Evolutionary conservation across 2,113 vertebrate species (phyloP), one percentile per base, ranked within the genome.

Genomic region (Ginglymostoma cirratum): DNA sequence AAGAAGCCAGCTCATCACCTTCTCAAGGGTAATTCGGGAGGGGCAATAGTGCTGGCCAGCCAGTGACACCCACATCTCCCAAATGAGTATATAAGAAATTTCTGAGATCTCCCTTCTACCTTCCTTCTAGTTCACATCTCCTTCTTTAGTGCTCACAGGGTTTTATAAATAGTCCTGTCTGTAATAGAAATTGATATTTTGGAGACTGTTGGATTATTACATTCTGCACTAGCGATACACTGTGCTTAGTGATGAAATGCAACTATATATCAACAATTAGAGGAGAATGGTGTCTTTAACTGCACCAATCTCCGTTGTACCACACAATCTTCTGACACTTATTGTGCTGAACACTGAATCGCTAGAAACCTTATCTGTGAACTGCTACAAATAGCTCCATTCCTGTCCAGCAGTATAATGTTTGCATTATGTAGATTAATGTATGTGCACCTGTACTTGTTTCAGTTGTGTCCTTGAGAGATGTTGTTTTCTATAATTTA

Each of bases 301-400:
- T 69, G 66, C 65, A 38, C 19, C 21, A 42, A 70, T 94, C 66
- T 45, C n/a, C n/a, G 67, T 24, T 21, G 92, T 94, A 94, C 93
- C 38, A 70, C 14, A 70, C n/a, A 94, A 34, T 30, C 42, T 70
- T 94, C 93, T 94, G 93, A 94, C 66, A 94, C 38, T 27, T 94
- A 94, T 94, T 94, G 66, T 94, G 67, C 93, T 69, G 93, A 94
- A 70, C 93, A 42, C 66, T 94, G 65, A 70, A 42, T 94, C n/a
- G 69, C 38, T 12, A 70, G 92, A 94, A 94, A 70, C 67, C 65
- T 92, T 67, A 45, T 94, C 87, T 65, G 30, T 92, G 14, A 34
- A 92, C 30, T 90, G 55, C 24, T 69, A 15, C 65, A 94, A 69
- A 70, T 21, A 70, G 93, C 21, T 94, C 66, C 24, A 34, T 65